Base-by-base conservation (phyloP, 2,113 vertebrate species). In the Tragelaphus strepsiceros region DNA sequence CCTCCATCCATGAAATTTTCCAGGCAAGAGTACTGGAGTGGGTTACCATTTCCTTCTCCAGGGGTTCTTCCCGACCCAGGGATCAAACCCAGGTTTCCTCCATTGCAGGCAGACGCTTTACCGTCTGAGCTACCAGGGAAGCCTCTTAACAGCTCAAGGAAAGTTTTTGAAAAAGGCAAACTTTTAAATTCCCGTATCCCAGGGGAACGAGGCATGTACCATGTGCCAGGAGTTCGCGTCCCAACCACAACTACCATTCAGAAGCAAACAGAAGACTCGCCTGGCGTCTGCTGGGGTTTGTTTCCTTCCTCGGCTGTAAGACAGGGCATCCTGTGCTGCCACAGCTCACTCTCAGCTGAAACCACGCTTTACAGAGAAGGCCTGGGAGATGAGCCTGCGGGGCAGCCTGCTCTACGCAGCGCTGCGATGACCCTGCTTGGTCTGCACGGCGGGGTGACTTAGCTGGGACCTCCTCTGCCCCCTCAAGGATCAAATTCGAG, bases 391-490 rank as follows among this genome's bases (percentile, higher is more conserved):
- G 3, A 32, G 61, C 13, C 19, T 11, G 2, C 6, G 53, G 19
- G 15, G 16, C 82, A 13, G n/a, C 56, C 46, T 24, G 46, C 71
- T 8, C 21, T 1, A 1, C 1, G 0, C 56, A 10, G 16, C 2
- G 0, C 30, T 4, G 30, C 0, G 24, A 2, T 54, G 2, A 2
- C 80, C 43, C 5, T 0, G 3, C 22, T 35, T 22, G 0, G 54
- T 35, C 17, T 4, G 2, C 22, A 13, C 1, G 3, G 22, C 2
- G 1, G 22, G 21, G 14, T 19, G 9, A 7, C 49, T 58, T 2
- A 21, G 53, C 17, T 84, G 51, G 6, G 32, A 5, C 49, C 22
- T 1, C 8, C 35, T 3, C 15, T 46, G n/a, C 58, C n/a, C 5
- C 77, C 3, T 67, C 19, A 4, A 5, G 19, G 49, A 35, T 13